These are phyloP conservation scores for Chromis chromis DNA, from an alignment of 2,797 vertebrate genomes.

Conservation along the genomic window DNA sequence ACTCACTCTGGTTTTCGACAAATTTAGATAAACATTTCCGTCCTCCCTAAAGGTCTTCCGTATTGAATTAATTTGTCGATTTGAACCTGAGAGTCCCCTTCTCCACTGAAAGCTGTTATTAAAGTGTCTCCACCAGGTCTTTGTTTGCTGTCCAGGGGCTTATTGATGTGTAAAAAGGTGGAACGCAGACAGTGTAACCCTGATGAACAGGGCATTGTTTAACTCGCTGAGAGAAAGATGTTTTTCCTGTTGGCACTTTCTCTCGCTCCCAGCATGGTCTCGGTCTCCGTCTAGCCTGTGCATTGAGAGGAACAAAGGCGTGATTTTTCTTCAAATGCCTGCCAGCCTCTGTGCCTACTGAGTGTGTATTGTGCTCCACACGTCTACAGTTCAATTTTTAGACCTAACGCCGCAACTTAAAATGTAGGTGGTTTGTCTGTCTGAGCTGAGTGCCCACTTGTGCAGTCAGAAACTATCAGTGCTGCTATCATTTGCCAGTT, in stretches of 20 bases:
- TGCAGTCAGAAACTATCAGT: slow-evolving; percentile 33
- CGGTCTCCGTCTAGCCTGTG: slow-evolving; percentile 38
- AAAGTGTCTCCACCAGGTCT: slow-evolving; percentile 8
- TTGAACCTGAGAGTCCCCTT: not conserved
- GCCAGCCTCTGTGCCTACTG: slow-evolving; percentile 14
- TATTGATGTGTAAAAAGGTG: slow-evolving; percentile 40
- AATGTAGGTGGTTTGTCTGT: slow-evolving; percentile 44
- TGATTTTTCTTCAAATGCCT: slow-evolving; percentile 47
- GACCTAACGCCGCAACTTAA: slow-evolving; percentile 20
- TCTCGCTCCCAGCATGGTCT: slow-evolving; percentile 57
- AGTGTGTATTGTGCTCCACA: slow-evolving; percentile 37
- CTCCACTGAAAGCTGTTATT: slow-evolving; percentile 18
- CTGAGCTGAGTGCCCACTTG: slow-evolving; percentile 41
- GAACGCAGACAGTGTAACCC: slow-evolving; percentile 19
- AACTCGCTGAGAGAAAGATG: slow-evolving; percentile 53
- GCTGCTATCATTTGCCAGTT: slow-evolving; percentile 18
- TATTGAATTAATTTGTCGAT: slow-evolving; percentile 48
- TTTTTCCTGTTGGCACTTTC: slow-evolving; percentile 44
- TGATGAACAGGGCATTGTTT: slow-evolving; percentile 56
- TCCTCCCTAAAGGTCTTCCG: slow-evolving; percentile 26
- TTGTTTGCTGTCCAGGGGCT: slow-evolving; percentile 26
- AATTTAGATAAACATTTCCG: slow-evolving; percentile 17
- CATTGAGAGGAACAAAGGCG: slow-evolving; percentile 63
- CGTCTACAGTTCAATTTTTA: slow-evolving; percentile 51
- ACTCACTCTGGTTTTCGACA: slow-evolving; percentile 49